phyloP scores from a whole-genome alignment of 1,140 invertebrate genomes.

The Cydia fagiglandana region DNA sequence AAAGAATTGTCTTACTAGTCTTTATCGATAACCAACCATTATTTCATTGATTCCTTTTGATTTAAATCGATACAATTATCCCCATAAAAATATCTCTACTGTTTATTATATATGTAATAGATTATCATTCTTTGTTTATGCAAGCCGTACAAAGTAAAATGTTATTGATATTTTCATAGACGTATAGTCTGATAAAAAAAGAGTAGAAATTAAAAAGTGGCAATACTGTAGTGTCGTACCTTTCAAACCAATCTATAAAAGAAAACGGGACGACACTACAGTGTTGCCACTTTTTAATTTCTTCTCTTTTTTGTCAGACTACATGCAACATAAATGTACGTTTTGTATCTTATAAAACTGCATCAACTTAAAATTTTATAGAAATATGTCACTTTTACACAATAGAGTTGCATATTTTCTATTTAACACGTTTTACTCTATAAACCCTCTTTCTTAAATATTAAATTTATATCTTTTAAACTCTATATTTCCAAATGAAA shows the following conservation, averaged over 20 bases:
- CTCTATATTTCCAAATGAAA: slow-evolving; percentile 28
- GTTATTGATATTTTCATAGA: not conserved
- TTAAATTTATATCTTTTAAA: not conserved
- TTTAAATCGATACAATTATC: too few species aligned
- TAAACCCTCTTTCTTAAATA: slow-evolving; percentile 22
- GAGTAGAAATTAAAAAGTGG: too few species aligned
- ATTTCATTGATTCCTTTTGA: too few species aligned
- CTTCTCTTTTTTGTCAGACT: too few species aligned
- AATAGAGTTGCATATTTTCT: slow-evolving; percentile 40
- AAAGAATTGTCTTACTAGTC: too few species aligned
- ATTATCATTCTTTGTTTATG: not conserved
- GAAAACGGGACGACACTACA: too few species aligned
- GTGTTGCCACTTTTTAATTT: too few species aligned
- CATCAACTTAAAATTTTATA: slow-evolving; percentile 38
- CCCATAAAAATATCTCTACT: too few species aligned
- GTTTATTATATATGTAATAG: not conserved
- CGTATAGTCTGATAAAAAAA: not conserved
- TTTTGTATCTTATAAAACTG: slow-evolving; percentile 15
- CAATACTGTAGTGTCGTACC: too few species aligned
- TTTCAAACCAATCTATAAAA: too few species aligned
- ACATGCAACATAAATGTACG: not conserved
- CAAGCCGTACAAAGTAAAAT: not conserved
- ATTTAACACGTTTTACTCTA: slow-evolving; percentile 48
- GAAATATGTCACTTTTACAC: slow-evolving; percentile 38
- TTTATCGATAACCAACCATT: too few species aligned